Evolutionary conservation across 2,113 vertebrate genomes (phyloP).

Genomic region (Amazona guildingii): DNA sequence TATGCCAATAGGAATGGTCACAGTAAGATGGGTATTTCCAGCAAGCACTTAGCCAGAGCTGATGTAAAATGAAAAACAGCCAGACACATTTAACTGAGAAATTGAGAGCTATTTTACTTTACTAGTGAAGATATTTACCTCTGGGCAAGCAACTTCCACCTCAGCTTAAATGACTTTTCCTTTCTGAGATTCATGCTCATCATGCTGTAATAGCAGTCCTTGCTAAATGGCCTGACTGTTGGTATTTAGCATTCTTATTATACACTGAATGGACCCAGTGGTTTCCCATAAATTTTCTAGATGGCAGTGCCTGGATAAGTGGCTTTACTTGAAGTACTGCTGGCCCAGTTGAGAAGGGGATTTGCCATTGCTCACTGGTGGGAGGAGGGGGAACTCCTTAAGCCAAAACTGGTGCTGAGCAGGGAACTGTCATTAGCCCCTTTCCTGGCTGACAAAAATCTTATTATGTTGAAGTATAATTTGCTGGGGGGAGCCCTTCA

Average conservation of each 20-base stretch:
- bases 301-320: background rate
- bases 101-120: background rate
- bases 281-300: background rate
- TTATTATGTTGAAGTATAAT: background rate
- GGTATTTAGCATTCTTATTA: rapidly evolving
- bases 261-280: background rate
- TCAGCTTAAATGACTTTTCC: background rate
- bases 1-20: background rate
- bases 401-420: background rate
- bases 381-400: background rate
- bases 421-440: background rate
- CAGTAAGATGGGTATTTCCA: background rate
- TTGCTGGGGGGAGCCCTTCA: background rate
- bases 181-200: background rate
- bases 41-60: background rate
- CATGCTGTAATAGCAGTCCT: background rate
- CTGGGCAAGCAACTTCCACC: background rate
- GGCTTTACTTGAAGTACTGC: background rate
- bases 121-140: background rate
- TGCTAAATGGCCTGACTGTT: background rate
- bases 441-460: background rate
- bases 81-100: background rate
- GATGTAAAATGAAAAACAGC: background rate
- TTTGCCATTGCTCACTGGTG: background rate
- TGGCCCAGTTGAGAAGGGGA: background rate